Base-by-base conservation (phyloP, 2,797 vertebrate species). In the Pteronotus mesoamericanus region DNA sequence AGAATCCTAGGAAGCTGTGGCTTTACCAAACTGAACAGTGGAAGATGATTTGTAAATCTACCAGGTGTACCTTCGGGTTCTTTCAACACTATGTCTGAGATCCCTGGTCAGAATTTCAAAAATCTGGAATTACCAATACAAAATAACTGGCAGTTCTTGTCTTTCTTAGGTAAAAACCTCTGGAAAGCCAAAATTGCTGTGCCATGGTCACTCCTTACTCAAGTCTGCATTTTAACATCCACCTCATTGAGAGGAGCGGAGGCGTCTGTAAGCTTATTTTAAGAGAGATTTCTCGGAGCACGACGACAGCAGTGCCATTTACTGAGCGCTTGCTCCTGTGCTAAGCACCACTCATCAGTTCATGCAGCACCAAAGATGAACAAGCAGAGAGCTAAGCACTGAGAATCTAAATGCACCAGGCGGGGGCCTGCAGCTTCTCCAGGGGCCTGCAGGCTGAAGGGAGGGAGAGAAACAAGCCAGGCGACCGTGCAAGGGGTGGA, bases 181-280 rank as follows among this genome's bases (percentile, higher is more conserved):
- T 84, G 64, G 86, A 86, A 92, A 95, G 90, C 64, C 79, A 89
- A 89, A 75, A 55, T 2, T 75, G 84, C 92, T 94, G 74, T 86
- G 86, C 34, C 61, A 42, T 46, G 89, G 89, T 64, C 91, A 88
- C 94, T 96, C 66, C 77, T 94, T 94, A 44, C 64, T 51, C 86
- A 44, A 51, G 64, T 74, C 91, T 95, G 82, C 69, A 89, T 91
- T 74, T 85, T 89, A 89, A 64, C 80, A 86, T 86, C 7, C 55
- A 74, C 57, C 94, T 95, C 94, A 96, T 89, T 94, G 92, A 92
- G 94, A 96, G 92, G 96, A 97, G 88, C 92, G 86, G 78, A 95
- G 95, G 94, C 95, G 89, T 94, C 88, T 96, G 86, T 77, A 89
- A 48, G 82, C 91, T 86, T 92, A 91, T 94, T 92, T 94, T 86